phyloP scores from a whole-genome alignment of 2,888 invertebrate genomes.

The Monopis laevigella region DNA sequence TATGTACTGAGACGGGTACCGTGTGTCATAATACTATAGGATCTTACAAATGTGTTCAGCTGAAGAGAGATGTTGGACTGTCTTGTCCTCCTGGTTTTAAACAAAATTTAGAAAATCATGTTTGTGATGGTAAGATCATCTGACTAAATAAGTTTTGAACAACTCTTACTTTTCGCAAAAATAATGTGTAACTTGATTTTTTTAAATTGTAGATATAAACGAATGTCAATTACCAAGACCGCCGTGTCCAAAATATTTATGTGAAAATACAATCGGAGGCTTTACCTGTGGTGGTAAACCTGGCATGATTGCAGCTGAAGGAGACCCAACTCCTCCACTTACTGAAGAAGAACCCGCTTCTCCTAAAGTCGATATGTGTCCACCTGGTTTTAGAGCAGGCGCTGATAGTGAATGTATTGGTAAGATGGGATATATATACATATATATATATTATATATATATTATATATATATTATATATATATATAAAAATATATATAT shows the following conservation, averaged over 20 bases:
- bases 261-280: slow-evolving; percentile 59
- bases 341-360: slow-evolving; percentile 21
- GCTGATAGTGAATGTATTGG: slow-evolving; percentile 59
- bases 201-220: slow-evolving; percentile 74
- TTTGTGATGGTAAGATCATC: slow-evolving; percentile 56
- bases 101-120: slow-evolving; percentile 59
- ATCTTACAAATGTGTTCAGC: slow-evolving; percentile 69
- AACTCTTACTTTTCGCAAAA: too few relatives aligned
- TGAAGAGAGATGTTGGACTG: slow-evolving; percentile 40
- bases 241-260: slow-evolving; percentile 56
- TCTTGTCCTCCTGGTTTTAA: slow-evolving; percentile 67
- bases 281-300: slow-evolving; percentile 54
- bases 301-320: slow-evolving; percentile 42
- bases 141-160: too few relatives aligned
- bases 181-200: neutral
- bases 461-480: too few relatives aligned
- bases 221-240: slow-evolving; percentile 74
- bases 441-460: too few relatives aligned
- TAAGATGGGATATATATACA: too few relatives aligned
- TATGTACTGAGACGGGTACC: slow-evolving; percentile 66
- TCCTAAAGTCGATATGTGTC: slow-evolving; percentile 54
- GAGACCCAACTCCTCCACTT: slow-evolving; percentile 25
- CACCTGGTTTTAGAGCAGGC: slow-evolving; percentile 64
- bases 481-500: too few relatives aligned
- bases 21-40: slow-evolving; percentile 75